These are phyloP conservation scores for Montipora cactus DNA, from an alignment of 64 coral and sea anemone genomes.

Conservation along the genomic window DNA sequence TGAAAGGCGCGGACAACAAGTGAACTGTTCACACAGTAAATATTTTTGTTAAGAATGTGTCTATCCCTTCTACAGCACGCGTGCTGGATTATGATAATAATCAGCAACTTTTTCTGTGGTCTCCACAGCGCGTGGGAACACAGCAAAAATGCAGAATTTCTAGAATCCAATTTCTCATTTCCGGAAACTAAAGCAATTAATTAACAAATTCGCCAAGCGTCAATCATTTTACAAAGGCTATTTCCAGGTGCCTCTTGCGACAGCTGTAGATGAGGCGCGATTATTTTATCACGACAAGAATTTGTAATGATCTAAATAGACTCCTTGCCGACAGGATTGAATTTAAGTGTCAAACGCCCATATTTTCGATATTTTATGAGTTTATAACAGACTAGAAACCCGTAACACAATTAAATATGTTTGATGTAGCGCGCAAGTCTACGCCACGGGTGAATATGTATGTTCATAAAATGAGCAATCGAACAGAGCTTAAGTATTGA, in stretches of 20 bases:
- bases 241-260: slow-evolving; percentile 91
- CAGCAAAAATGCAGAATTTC: slow-evolving; percentile 81
- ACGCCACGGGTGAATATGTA: background rate
- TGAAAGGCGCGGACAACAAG: slow-evolving; percentile 36
- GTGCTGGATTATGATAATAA: background rate
- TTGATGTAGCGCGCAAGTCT: background rate
- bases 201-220: slow-evolving; percentile 98
- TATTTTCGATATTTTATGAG: background rate
- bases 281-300: slow-evolving; percentile 25
- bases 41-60: slow-evolving; percentile 68
- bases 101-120: slow-evolving; percentile 21
- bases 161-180: slow-evolving; percentile 99
- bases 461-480: slow-evolving; percentile 95
- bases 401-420: background rate
- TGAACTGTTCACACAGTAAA: slow-evolving; percentile 41
- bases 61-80: background rate
- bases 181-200: slow-evolving; percentile 98
- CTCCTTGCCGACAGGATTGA: slow-evolving; percentile 10
- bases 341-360: slow-evolving; percentile 17
- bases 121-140: slow-evolving; percentile 83
- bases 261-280: slow-evolving; percentile 81
- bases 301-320: slow-evolving; percentile 37
- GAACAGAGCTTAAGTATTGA: slow-evolving; percentile 72
- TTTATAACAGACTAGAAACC: background rate
- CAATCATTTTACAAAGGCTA: slow-evolving; percentile 99